Percentiles rank a stretch among this genome's conserved stretches.
Evolutionary conservation across 1,140 invertebrate species (phyloP).

Genomic region (Bombus affinis): DNA sequence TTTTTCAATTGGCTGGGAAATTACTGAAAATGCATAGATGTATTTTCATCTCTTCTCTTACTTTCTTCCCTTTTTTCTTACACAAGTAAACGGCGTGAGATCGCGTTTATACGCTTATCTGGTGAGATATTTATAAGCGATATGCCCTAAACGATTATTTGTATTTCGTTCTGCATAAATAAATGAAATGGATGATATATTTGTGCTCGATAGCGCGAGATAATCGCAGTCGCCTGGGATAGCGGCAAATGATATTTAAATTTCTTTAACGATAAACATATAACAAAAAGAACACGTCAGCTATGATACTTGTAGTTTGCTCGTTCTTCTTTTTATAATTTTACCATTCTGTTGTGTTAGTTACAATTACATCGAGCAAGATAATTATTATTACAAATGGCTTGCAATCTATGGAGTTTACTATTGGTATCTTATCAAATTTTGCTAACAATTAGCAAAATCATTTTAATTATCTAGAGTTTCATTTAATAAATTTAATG

Average conservation of each 20-base stretch:
- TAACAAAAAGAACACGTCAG: background rate
- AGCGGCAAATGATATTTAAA: background rate
- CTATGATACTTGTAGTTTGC: background rate
- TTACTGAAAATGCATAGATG: too few species aligned
- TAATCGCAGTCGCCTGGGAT: background rate
- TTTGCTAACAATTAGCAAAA: too few species aligned
- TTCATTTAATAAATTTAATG: background rate
- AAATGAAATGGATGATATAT: background rate
- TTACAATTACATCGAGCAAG: too few species aligned
- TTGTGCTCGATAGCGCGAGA: background rate
- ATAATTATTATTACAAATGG: too few species aligned
- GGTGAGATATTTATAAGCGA: slow-evolving; percentile 1
- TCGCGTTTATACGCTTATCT: background rate
- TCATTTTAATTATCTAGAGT: too few species aligned
- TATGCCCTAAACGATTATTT: background rate
- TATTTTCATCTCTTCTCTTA: background rate
- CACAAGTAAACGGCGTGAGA: background rate
- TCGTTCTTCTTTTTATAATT: background rate
- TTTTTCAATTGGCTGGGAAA: background rate
- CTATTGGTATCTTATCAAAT: too few species aligned
- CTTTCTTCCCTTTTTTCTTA: background rate
- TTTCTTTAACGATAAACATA: background rate
- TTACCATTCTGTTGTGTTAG: too few species aligned
- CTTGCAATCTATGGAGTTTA: too few species aligned
- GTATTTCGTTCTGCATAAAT: background rate